A percentile compares a stretch with the other conserved stretches of the same genome.
Conservation (phyloP, 2,113 vertebrate species). For the Heloderma charlesbogerti region DNA sequence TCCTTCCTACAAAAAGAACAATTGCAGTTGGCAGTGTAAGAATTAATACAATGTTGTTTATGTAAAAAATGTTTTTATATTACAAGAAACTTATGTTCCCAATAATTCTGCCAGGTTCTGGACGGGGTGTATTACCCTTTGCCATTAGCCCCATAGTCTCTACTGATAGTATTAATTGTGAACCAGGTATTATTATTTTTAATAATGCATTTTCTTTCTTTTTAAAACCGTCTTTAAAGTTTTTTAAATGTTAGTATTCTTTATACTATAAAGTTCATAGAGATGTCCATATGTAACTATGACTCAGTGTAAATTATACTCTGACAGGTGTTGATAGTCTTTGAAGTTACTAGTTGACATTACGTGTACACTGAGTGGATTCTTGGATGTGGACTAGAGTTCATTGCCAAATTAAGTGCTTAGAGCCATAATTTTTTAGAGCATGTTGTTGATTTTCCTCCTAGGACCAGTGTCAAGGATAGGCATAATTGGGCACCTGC, state of each 20-base stretch:
- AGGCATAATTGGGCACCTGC: no score
- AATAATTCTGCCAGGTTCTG: constrained; percentile 92
- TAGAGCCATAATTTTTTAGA: constrained; percentile 9
- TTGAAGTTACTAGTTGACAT: background rate
- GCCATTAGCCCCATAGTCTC: constrained; percentile 92
- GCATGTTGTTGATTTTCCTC: constrained; percentile 3
- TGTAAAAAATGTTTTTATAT: constrained; percentile 81
- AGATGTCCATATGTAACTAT: background rate
- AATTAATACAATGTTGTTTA: constrained; percentile 77
- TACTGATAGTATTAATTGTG: constrained; percentile 98
- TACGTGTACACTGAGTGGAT: background rate
- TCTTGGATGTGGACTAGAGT: constrained; percentile 28
- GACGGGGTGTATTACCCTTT: constrained; percentile 94
- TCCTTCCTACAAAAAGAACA: constrained; percentile 48
- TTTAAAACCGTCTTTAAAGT: background rate
- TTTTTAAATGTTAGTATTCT: constrained; percentile 24
- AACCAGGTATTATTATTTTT: constrained; percentile 90
- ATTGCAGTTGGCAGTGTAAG: constrained; percentile 77
- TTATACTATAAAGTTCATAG: constrained; percentile 13
- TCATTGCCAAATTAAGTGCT: constrained; percentile 34
- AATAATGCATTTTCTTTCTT: constrained; percentile 66
- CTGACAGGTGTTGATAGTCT: constrained; percentile 43
- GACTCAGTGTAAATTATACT: constrained; percentile 1
- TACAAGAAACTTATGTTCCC: constrained; percentile 82
- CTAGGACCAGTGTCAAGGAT: no score